Conservation (phyloP, 2,797 vertebrate genomes). For the Sparus aurata region DNA sequence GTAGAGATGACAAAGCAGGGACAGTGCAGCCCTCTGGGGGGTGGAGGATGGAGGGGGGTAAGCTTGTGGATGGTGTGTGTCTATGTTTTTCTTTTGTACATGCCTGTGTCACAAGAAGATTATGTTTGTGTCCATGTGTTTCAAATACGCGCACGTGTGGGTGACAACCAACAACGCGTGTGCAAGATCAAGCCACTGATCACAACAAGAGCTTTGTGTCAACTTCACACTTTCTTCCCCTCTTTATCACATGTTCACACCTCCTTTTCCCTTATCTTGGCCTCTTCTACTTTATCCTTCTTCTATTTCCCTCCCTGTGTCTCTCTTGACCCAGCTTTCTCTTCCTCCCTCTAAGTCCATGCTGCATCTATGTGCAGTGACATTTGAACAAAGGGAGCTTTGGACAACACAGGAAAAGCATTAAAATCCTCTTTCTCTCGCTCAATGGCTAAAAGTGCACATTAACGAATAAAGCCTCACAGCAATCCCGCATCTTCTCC, state of each 20-base stretch:
- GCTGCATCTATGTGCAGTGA: constrained; percentile 61
- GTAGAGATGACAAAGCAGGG: constrained; percentile 80
- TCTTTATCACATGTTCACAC: constrained; percentile 63
- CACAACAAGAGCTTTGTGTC: constrained; percentile 24
- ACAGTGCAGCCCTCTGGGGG: constrained; percentile 77
- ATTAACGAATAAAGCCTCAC: constrained; percentile 16
- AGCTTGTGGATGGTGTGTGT: constrained; percentile 52
- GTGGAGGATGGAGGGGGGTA: constrained; percentile 55
- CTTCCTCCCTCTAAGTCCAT: constrained; percentile 50
- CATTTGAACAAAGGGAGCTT: constrained; percentile 66
- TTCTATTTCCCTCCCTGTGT: constrained; percentile 56
- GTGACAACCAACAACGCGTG: constrained; percentile 34
- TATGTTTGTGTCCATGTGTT: constrained; percentile 66
- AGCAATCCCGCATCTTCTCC: constrained; percentile 32
- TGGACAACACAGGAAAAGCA: constrained; percentile 52
- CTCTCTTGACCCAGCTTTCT: constrained; percentile 63
- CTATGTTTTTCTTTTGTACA: constrained; percentile 56
- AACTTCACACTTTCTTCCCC: constrained; percentile 33
- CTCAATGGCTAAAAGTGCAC: constrained; percentile 17
- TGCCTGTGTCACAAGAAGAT: constrained; percentile 59
- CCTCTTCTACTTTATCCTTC: constrained; percentile 49
- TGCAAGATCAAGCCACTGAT: constrained; percentile 38
- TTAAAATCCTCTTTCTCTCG: constrained; percentile 37
- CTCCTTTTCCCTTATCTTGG: constrained; percentile 59
- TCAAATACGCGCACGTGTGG: constrained; percentile 52